phyloP scores from a whole-genome alignment of 2,888 invertebrate genomes.

The Pandemis cinnamomeana region DNA sequence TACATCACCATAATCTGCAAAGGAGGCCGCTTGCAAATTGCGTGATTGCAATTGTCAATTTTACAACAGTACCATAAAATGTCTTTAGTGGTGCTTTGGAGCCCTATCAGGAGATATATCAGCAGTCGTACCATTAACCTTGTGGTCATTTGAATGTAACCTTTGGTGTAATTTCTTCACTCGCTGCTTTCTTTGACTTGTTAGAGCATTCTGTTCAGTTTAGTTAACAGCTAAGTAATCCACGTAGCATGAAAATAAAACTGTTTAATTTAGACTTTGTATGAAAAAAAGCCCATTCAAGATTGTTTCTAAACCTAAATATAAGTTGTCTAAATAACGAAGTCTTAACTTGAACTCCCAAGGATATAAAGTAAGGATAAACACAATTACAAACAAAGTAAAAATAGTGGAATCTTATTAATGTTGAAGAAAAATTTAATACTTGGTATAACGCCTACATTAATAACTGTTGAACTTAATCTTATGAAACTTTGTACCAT shows the following conservation, averaged over 20 bases:
- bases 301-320: no score
- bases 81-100: constrained; percentile 28
- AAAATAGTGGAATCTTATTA: no score
- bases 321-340: no score
- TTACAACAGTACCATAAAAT: constrained; percentile 34
- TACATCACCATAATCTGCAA: constrained; percentile 55
- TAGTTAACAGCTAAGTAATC: background rate
- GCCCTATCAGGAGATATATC: constrained; percentile 38
- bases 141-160: constrained; percentile 35
- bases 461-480: no score
- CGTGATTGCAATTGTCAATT: constrained; percentile 42
- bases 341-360: no score
- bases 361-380: no score
- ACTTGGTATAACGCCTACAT: no score
- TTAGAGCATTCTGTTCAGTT: background rate
- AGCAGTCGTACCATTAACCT: constrained; percentile 35
- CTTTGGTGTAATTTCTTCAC: constrained; percentile 21
- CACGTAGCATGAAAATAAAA: background rate
- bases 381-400: no score
- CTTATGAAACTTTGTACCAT: no score
- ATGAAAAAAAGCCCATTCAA: no score
- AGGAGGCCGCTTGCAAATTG: constrained; percentile 48
- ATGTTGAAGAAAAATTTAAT: no score
- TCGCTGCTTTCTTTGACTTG: constrained; percentile 11
- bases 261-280: background rate